Evolutionary conservation across 2,113 vertebrate species (phyloP).

Genomic region (Malaclemys terrapin): DNA sequence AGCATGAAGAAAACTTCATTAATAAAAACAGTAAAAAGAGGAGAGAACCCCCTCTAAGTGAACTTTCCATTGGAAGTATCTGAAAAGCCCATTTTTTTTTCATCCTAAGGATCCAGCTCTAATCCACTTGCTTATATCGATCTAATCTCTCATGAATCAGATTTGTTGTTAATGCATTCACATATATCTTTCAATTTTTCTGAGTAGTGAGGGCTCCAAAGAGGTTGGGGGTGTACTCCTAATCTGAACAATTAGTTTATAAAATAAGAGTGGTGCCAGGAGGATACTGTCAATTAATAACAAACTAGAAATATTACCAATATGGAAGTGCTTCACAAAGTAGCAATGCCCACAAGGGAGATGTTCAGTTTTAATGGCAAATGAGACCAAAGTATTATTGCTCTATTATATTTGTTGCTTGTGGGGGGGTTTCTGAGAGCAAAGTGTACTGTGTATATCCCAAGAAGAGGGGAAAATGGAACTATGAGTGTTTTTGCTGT

Average conservation of each 20-base stretch:
- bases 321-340: not conserved
- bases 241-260: not conserved
- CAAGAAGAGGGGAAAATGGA: not conserved
- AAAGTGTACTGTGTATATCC: not conserved
- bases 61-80: not conserved
- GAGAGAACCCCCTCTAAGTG: not conserved
- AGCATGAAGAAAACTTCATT: not conserved
- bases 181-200: not conserved
- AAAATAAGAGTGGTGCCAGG: not conserved
- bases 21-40: not conserved
- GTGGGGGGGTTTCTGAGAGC: not conserved
- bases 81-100: not conserved
- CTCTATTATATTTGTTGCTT: not conserved
- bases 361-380: constrained; percentile 13
- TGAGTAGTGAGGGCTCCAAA: not conserved
- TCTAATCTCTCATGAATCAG: not conserved
- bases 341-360: not conserved
- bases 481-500: not conserved
- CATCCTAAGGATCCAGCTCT: not conserved
- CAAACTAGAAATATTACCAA: not conserved
- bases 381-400: not conserved
- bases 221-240: not conserved
- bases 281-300: not conserved
- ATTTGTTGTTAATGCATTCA: not conserved
- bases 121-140: not conserved